These are phyloP conservation scores for Aphodius sticticus DNA, from an alignment of 2,888 invertebrate genomes.

Conservation along the genomic window DNA sequence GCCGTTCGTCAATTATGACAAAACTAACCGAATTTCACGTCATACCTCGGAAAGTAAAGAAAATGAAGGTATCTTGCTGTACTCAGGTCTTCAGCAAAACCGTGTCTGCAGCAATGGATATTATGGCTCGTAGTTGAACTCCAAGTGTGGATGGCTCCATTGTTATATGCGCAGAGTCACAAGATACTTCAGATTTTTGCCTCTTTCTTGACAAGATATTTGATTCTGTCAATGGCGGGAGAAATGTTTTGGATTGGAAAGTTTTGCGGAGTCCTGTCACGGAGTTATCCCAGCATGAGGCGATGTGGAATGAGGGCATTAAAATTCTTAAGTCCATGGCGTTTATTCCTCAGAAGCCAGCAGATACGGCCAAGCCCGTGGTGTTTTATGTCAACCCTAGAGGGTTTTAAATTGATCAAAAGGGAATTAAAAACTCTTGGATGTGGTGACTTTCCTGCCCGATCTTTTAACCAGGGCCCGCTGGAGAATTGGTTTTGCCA, in stretches of 20 bases:
- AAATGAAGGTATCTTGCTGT: constrained; percentile 29
- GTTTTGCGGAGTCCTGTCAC: constrained; percentile 13
- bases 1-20: constrained; percentile 27
- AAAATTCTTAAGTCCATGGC: neutral
- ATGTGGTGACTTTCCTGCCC: constrained; percentile 17
- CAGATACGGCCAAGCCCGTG: neutral
- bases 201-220: constrained; percentile 24
- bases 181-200: constrained; percentile 22
- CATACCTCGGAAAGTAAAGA: constrained; percentile 20
- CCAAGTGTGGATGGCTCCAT: neutral
- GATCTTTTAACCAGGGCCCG: constrained; percentile 29
- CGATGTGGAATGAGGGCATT: neutral
- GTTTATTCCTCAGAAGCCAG: neutral
- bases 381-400: constrained; percentile 18
- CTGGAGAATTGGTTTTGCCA: constrained; percentile 24
- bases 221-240: constrained; percentile 28
- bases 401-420: constrained; percentile 4
- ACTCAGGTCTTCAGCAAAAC: constrained; percentile 31
- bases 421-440: neutral
- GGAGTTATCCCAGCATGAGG: constrained; percentile 4
- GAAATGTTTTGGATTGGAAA: neutral
- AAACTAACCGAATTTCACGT: constrained; percentile 28
- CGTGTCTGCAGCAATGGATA: constrained; percentile 39
- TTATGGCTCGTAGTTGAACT: constrained; percentile 24
- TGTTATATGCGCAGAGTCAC: constrained; percentile 5